These are phyloP conservation scores for Helobdella robusta DNA, from an alignment of 2,888 invertebrate genomes.

Conservation along the genomic window DNA sequence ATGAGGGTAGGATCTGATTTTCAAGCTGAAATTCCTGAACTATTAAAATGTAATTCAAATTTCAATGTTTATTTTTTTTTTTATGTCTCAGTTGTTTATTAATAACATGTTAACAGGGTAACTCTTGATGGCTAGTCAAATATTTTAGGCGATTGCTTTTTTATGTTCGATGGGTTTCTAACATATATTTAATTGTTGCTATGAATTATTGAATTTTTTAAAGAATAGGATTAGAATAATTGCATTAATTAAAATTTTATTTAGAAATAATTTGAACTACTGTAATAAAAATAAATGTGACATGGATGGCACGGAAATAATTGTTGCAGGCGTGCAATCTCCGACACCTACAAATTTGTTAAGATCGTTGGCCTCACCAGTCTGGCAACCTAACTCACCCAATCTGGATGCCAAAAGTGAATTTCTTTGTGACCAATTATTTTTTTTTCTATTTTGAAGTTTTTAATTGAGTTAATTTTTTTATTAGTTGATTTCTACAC, in stretches of 20 bases:
- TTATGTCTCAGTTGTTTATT: neutral
- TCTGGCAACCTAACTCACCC: slow-evolving; percentile 86
- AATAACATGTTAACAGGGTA: too few species aligned
- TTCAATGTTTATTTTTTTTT: neutral
- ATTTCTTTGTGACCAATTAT: slow-evolving; percentile 38
- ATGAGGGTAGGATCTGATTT: slow-evolving; percentile 88
- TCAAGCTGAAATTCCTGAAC: slow-evolving; percentile 78
- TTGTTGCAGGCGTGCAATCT: neutral
- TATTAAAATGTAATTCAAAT: slow-evolving; percentile 40
- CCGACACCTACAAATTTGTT: neutral
- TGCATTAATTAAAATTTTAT: neutral
- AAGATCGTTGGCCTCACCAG: slow-evolving; percentile 66
- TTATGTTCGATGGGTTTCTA: too few species aligned
- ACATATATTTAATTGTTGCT: too few species aligned
- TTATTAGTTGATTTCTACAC: slow-evolving; percentile 83
- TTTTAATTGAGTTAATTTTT: neutral
- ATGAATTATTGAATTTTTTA: too few species aligned
- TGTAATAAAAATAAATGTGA: slow-evolving; percentile 44
- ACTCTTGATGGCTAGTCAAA: too few species aligned
- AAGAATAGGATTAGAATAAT: too few species aligned
- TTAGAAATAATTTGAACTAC: slow-evolving; percentile 37
- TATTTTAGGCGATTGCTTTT: too few species aligned
- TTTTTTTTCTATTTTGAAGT: neutral
- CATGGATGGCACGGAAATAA: neutral
- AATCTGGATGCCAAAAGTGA: slow-evolving; percentile 81